Percentiles rank a stretch among this genome's conserved stretches.
Conservation (phyloP, 2,888 invertebrate species). For the Barypeithes pellucidus region DNA sequence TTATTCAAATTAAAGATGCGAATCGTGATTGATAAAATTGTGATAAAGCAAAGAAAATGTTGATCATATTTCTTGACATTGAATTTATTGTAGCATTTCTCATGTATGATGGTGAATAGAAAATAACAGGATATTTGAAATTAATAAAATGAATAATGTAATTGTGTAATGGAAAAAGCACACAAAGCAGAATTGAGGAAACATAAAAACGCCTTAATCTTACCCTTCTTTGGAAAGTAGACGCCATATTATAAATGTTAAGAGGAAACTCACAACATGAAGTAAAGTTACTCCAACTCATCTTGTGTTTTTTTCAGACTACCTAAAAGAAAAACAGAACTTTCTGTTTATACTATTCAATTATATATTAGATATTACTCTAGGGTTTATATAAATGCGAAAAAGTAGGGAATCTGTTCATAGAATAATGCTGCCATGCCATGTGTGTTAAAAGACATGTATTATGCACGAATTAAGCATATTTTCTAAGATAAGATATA, state of each 20-base stretch:
- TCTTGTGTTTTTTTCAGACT: conserved; percentile 28
- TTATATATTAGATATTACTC: too few relatives aligned
- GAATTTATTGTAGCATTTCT: not conserved
- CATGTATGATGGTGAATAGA: too few relatives aligned
- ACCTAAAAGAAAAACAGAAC: conserved; percentile 5
- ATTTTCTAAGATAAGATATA: too few relatives aligned
- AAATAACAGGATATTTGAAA: too few relatives aligned
- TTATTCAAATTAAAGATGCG: not conserved
- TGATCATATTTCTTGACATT: not conserved
- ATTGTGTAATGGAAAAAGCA: conserved; percentile 7
- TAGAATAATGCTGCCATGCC: too few relatives aligned
- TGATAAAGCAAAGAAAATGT: not conserved
- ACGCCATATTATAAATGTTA: conserved; percentile 54
- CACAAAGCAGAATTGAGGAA: conserved; percentile 19
- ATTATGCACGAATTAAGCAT: too few relatives aligned
- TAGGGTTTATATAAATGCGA: too few relatives aligned
- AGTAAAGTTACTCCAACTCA: conserved; percentile 52
- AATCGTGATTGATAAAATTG: not conserved
- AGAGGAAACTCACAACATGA: conserved; percentile 54
- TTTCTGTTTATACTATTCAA: too few relatives aligned
- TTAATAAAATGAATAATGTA: not conserved
- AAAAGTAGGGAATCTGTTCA: too few relatives aligned
- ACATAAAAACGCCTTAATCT: conserved; percentile 33
- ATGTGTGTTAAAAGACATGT: too few relatives aligned
- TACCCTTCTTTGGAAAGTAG: conserved; percentile 54